Evolutionary conservation across 2,888 invertebrate species (phyloP), one percentile per base, ranked within the genome.

Genomic region (Brenthis hecate): DNA sequence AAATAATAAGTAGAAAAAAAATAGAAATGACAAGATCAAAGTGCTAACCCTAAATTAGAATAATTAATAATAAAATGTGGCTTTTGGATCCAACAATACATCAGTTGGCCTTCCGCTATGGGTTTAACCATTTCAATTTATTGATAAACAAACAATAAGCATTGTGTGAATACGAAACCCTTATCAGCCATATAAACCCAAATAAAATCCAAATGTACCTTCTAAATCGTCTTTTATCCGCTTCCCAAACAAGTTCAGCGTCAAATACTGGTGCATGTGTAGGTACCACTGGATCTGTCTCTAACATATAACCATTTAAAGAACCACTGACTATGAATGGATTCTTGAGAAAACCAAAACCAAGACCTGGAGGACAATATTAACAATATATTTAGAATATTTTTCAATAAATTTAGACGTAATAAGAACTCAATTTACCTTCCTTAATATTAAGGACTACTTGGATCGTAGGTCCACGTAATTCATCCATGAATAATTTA

Each of bases 201-300:
- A 23, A 66, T 67, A 69, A 51, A 66, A 63, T 66, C 66, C 65
- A 48, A 48, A 62, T 78, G 71, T 85, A 95, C 95, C 94, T 94
- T 77, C 96, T 93, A 74, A 96, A 92, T 70, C 94, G 93, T 75
- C 94, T 94, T 85, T 96, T 95, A 75, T 96, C 95, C 3, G 95
- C 95, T 84, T 96, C 96, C 97, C 97, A 97, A 63, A 96, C 94
- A 66, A 97, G 93, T 81, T 96, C 96, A 28, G 95, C 95, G 73
- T 95, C 95, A 81, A 96, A 96, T 56, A 93, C 86, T 0, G 96
- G 95, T 66, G 93, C 87, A 58, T 94, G 92, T 47, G 91, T 89
- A 0, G 95, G 92, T 2, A 94, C 89, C 11, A 94, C 93, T 14
- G 94, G 92, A 78, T 96, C 96, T 0, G 96, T 95, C 84, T 96